Percentiles rank a stretch among this genome's conserved stretches.
These are phyloP conservation scores for Ranitomeya variabilis DNA, from an alignment of 2,113 vertebrate genomes.

Conservation along the genomic window DNA sequence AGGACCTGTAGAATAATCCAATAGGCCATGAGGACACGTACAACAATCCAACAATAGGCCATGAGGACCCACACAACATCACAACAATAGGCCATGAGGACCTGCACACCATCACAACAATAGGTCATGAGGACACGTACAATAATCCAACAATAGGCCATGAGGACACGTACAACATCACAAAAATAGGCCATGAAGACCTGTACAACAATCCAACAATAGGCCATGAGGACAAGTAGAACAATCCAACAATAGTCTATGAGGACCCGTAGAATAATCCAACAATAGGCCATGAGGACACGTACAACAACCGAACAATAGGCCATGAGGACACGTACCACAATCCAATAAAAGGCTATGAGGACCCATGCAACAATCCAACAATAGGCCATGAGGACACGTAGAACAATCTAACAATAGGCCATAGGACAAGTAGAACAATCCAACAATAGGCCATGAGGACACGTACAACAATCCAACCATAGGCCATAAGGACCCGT, in stretches of 20 bases:
- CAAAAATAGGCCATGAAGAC: not conserved
- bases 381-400: not conserved
- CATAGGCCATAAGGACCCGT: not conserved
- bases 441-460: not conserved
- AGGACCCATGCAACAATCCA: not conserved
- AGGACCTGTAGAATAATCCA: not conserved
- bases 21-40: not conserved
- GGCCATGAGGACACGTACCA: not conserved
- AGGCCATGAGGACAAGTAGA: not conserved
- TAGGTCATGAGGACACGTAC: not conserved
- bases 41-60: not conserved
- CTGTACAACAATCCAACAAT: not conserved
- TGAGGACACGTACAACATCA: not conserved
- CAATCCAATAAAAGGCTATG: not conserved
- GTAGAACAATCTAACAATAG: not conserved
- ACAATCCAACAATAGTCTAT: not conserved
- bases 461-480: not conserved
- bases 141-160: not conserved
- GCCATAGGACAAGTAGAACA: too few species aligned
- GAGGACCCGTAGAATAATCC: not conserved
- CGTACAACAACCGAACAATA: not conserved
- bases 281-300: not conserved
- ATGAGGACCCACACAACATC: not conserved
- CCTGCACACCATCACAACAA: not conserved
- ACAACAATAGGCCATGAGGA: not conserved